Evolutionary conservation across 1,140 invertebrate species (phyloP).

Genomic region (Leptinotarsa undecemlineata): DNA sequence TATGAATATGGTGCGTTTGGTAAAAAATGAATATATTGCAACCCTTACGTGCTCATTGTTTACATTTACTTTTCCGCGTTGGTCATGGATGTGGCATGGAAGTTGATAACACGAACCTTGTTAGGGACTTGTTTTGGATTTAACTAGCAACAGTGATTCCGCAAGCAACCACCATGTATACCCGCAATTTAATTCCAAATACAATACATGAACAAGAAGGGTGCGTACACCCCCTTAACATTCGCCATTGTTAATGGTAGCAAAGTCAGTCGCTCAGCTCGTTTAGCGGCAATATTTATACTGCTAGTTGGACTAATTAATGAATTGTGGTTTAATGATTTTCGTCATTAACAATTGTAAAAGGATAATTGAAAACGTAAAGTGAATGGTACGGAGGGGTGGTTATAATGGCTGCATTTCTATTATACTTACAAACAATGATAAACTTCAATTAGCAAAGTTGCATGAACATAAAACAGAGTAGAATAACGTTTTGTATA

Average conservation of each 20-base stretch:
- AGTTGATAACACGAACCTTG: not conserved
- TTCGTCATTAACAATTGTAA: not conserved
- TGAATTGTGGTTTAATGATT: conserved; percentile 1
- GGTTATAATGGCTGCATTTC: not conserved
- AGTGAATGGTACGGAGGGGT: not conserved
- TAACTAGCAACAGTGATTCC: not conserved
- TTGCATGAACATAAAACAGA: not conserved
- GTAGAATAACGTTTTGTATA: no score
- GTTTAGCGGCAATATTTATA: conserved; percentile 5
- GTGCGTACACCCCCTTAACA: conserved; percentile 2
- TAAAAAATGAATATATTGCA: no score
- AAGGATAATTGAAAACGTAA: not conserved
- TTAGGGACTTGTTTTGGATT: not conserved
- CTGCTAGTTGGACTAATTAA: conserved; percentile 3
- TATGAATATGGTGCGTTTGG: no score
- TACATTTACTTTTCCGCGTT: no score
- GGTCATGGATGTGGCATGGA: not conserved
- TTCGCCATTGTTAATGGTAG: not conserved
- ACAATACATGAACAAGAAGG: not conserved
- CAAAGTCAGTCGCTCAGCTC: not conserved
- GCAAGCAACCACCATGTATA: no score
- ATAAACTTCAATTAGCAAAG: not conserved
- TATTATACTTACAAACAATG: not conserved
- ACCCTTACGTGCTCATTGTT: no score
- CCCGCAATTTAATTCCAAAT: not conserved